Conservation (phyloP, 2,888 invertebrate species). For the Nyleta sp. region DNA sequence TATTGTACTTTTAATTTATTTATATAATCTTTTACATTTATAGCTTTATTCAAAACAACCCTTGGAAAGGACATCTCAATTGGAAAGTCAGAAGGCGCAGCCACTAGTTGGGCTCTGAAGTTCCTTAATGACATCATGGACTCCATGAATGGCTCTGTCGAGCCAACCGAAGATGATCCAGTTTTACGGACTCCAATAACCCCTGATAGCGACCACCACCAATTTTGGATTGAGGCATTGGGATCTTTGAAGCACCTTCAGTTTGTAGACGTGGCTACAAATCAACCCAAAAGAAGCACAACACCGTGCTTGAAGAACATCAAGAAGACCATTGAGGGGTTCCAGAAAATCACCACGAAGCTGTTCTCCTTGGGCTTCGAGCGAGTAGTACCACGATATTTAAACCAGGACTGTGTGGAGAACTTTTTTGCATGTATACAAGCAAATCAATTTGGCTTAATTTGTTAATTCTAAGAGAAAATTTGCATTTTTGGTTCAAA, state of each 20-base stretch:
- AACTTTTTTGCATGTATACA: no score
- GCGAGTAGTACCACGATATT: not conserved
- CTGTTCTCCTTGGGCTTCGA: not conserved
- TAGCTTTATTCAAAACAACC: not conserved
- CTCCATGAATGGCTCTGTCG: slow-evolving; percentile 12
- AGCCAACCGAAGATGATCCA: not conserved
- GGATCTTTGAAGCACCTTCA: not conserved
- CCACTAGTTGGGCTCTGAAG: slow-evolving; percentile 13
- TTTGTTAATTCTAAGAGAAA: no score
- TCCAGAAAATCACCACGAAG: not conserved
- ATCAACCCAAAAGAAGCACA: not conserved
- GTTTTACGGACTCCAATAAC: not conserved
- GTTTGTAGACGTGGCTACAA: not conserved
- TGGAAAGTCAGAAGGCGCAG: not conserved
- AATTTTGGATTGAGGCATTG: slow-evolving; percentile 1
- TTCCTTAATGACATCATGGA: slow-evolving; percentile 16
- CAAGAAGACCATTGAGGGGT: not conserved
- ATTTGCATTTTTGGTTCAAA: no score
- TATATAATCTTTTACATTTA: no score
- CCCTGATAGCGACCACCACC: not conserved
- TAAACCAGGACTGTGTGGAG: slow-evolving; percentile 34
- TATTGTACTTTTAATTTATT: no score
- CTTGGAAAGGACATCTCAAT: not conserved
- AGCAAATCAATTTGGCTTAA: no score
- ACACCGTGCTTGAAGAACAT: slow-evolving; percentile 15